Evolutionary conservation across 2,888 invertebrate genomes (phyloP).

Genomic region (Tetragnatha montana): DNA sequence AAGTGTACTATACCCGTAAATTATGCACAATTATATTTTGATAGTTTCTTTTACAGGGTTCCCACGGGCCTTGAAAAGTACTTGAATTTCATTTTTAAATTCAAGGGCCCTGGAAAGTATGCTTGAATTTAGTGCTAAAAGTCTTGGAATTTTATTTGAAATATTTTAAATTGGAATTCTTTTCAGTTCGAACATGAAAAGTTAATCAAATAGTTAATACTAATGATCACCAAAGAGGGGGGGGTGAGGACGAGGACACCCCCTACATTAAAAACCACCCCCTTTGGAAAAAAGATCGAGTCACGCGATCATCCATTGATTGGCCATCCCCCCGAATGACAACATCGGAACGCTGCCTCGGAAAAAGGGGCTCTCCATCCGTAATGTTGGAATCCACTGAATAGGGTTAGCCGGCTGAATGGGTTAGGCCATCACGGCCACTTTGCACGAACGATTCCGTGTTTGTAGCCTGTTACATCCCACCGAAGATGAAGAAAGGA

Average conservation of each 20-base stretch:
- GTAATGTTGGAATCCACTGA: not conserved
- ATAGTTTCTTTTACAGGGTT: too few relatives aligned
- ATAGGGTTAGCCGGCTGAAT: not conserved
- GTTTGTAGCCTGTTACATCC: not conserved
- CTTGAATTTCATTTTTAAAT: too few relatives aligned
- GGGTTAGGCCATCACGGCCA: not conserved
- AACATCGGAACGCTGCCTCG: not conserved
- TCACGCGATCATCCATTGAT: not conserved
- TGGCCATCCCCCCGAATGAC: not conserved
- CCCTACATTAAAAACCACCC: not conserved
- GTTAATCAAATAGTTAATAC: too few relatives aligned
- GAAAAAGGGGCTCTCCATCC: not conserved
- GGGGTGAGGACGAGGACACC: too few relatives aligned
- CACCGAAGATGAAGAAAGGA: not conserved
- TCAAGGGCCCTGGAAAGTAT: too few relatives aligned
- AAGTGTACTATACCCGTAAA: too few relatives aligned
- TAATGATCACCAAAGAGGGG: not conserved
- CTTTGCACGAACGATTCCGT: slow-evolving; percentile 1
- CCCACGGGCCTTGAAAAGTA: too few relatives aligned
- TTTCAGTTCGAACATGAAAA: too few relatives aligned
- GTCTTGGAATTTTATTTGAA: too few relatives aligned
- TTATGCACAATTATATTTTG: too few relatives aligned
- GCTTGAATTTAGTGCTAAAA: too few relatives aligned
- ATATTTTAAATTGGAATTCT: too few relatives aligned
- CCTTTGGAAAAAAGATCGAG: not conserved